Evolutionary conservation across 1,140 invertebrate species (phyloP), one percentile per base, ranked within the genome.

Genomic region (Bombus huntii): DNA sequence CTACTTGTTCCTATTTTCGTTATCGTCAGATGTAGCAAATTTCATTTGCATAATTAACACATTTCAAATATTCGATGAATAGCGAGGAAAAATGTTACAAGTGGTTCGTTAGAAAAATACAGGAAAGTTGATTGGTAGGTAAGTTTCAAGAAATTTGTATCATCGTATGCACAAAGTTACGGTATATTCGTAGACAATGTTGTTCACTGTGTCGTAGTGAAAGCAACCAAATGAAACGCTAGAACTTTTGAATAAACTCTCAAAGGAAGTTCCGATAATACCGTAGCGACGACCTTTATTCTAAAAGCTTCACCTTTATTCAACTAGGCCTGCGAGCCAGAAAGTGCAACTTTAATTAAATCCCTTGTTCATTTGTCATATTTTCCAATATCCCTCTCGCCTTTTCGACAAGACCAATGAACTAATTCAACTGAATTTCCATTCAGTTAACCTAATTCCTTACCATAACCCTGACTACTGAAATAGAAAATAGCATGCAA

Each of bases 321-420:
- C 71, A 68, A 10, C 59, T 47, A 81, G 71, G 65, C 22, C 82
- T 47, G 6, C 53, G n/a, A 62, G 66, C 66, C 82, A 78, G 31
- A 13, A 39, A 15, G 53, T 72, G 39, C 66, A 84, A 79, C 75
- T 84, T 84, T 84, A 72, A 84, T 84, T 84, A 84, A 84, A 84
- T 39, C 66, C 79, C 82, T 72, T 72, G 53, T 84, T 72, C 82
- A 68, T 84, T 84, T 84, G 72, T 84, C 82, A 84, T 84, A 84
- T 79, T 84, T 84, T 79, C 82, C 75, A 79, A 79, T 84, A 71
- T 47, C 37, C 75, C 31, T 22, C 0, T 31, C 47, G 6, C 6
- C 44, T 39, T 31, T 59, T 59, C 82, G 37, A 44, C 76, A 79
- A 84, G 72, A 79, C 53, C 66, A 79, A 44, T 62, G 37, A 70